Base-by-base conservation (phyloP, 2,888 invertebrate species). In the Dinocampus coccinellae region DNA sequence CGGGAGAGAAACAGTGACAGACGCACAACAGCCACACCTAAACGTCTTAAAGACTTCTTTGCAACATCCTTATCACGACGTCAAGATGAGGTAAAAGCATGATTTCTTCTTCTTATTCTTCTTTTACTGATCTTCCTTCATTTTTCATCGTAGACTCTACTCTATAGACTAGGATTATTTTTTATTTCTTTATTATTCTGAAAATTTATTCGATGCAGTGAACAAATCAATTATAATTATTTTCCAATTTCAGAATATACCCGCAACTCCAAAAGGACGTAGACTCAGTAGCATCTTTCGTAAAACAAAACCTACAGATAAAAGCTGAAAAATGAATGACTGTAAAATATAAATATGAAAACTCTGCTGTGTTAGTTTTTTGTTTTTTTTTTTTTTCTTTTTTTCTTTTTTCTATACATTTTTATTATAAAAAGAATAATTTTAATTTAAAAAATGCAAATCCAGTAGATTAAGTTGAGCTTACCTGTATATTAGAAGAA, bases 1-100 rank as follows among this genome's bases (percentile, higher is more conserved):
- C 83, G 76, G 65, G 85, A 85, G 55, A 79, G 81, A 69, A 86
- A 86, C 73, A 76, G 73, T 10, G 85, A 85, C 0, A 82, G 82
- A 68, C 78, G 78, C n/a, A 76, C 81, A 13, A 82, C 82, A 3
- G 78, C 79, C 2, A 86, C 86, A 20, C 85, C 86, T n/a, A 80
- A 81, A n/a, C 75, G 82, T 34, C 63, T 85, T 33, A 85, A 80
- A 42, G 81, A 78, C 70, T 74, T 86, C 3, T 85, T 83, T 42
- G 76, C 78, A 22, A 79, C 75, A 57, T 79, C 80, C 9, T 70
- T 74, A 29, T 75, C 80, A 24, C 83, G 76, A 70, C 81, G 82
- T n/a, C 84, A 83, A 69, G 85, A 85, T 42, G 85, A 86, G 79
- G 85, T 85, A 74, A 78, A 75, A 33, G 24, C 9, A 47, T 20